Conservation (phyloP, 2,888 invertebrate species). For the Mythimna ferrago region DNA sequence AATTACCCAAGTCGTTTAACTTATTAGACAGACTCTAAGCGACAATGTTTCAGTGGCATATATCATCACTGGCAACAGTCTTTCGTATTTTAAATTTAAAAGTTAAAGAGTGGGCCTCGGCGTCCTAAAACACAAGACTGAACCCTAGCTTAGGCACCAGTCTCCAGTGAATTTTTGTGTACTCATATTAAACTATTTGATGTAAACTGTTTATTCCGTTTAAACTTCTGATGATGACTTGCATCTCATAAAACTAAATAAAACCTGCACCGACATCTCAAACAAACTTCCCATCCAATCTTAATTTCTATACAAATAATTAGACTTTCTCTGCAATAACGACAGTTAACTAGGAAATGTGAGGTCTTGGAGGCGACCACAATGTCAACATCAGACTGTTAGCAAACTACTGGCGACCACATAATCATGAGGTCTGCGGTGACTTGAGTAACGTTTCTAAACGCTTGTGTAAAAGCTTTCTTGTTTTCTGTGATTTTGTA, state of each 20-base stretch:
- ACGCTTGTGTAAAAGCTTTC: slow-evolving; percentile 53
- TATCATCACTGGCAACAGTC: too few species aligned
- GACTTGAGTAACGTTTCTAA: slow-evolving; percentile 51
- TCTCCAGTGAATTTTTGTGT: too few species aligned
- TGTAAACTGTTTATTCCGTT: too few species aligned
- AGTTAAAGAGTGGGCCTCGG: too few species aligned
- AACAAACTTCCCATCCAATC: slow-evolving; percentile 21
- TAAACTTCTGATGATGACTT: too few species aligned
- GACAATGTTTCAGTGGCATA: too few species aligned
- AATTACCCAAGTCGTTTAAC: too few species aligned
- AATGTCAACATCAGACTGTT: slow-evolving; percentile 71
- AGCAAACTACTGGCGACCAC: slow-evolving; percentile 66
- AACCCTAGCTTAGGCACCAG: too few species aligned
- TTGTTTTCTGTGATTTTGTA: slow-evolving; percentile 54
- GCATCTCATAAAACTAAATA: background rate
- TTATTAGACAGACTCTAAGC: too few species aligned
- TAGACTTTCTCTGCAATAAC: slow-evolving; percentile 57
- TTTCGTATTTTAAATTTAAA: too few species aligned
- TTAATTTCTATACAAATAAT: slow-evolving; percentile 50
- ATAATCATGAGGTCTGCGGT: slow-evolving; percentile 65
- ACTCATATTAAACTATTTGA: too few species aligned
- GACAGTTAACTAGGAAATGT: slow-evolving; percentile 59
- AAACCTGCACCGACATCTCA: slow-evolving; percentile 5
- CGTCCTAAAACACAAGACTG: too few species aligned
- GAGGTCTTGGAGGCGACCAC: slow-evolving; percentile 58